Conservation (phyloP, 2,888 invertebrate species). For the Cataglyphis livida region DNA sequence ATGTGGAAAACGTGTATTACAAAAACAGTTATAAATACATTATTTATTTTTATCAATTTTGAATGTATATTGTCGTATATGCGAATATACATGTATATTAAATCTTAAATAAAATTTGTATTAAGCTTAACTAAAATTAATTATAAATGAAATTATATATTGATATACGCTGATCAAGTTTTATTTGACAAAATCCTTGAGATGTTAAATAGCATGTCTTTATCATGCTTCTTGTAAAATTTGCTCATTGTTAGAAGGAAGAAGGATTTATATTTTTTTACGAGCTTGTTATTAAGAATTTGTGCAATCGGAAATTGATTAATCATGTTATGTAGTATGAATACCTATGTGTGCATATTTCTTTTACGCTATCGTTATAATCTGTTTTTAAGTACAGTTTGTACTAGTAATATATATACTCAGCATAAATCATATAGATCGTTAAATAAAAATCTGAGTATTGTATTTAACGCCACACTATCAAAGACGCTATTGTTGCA, state of each 20-base stretch:
- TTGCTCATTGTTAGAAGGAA: background rate
- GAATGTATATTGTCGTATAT: conserved; percentile 25
- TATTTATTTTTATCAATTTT: conserved; percentile 30
- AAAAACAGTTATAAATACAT: background rate
- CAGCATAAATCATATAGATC: conserved; percentile 59
- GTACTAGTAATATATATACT: conserved; percentile 60
- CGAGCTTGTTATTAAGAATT: conserved; percentile 1
- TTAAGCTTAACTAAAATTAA: conserved; percentile 32
- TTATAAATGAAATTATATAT: background rate
- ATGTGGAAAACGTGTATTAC: background rate
- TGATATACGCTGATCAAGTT: background rate
- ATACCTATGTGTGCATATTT: conserved; percentile 40
- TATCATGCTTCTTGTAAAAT: background rate
- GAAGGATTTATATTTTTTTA: background rate
- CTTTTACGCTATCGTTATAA: conserved; percentile 60
- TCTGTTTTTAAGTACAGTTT: conserved; percentile 73
- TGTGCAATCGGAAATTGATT: background rate
- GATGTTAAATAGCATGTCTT: conserved; percentile 10
- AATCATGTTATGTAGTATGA: conserved; percentile 1
- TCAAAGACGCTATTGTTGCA: background rate
- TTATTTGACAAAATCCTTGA: background rate
- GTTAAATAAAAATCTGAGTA: conserved; percentile 43
- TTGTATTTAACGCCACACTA: conserved; percentile 5
- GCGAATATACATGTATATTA: conserved; percentile 18
- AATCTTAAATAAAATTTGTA: conserved; percentile 24